Conservation (phyloP, 2,113 vertebrate species). For the Paralichthys olivaceus region DNA sequence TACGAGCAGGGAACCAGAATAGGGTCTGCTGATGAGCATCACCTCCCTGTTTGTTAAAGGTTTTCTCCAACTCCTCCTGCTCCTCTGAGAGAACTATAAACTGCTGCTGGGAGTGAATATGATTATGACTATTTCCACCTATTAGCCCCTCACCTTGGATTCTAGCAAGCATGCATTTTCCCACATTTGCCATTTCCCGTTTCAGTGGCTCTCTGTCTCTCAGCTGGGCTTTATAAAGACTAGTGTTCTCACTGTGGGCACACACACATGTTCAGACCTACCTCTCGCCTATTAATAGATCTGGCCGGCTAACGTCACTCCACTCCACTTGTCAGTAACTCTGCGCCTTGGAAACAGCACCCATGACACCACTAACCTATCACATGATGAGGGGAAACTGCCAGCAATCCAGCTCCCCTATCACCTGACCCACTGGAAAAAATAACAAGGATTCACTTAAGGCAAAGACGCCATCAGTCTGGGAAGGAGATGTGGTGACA, state of each 20-base stretch:
- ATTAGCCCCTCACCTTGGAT: background rate
- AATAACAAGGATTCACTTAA: slow-evolving; percentile 30
- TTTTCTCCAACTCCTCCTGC: background rate
- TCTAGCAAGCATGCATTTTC: background rate
- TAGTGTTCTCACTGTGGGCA: background rate
- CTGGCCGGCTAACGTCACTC: slow-evolving; percentile 43
- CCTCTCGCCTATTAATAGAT: slow-evolving; percentile 47
- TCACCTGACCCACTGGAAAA: slow-evolving; percentile 58
- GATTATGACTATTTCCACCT: background rate
- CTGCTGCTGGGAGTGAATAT: background rate
- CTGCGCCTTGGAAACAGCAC: slow-evolving; percentile 49
- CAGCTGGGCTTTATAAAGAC: slow-evolving; percentile 15
- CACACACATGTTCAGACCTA: slow-evolving; percentile 6
- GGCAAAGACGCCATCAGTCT: background rate
- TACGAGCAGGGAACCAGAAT: slow-evolving; percentile 16
- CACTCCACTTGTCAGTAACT: slow-evolving; percentile 40
- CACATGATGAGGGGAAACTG: slow-evolving; percentile 55
- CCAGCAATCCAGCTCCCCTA: slow-evolving; percentile 26
- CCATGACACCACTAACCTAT: slow-evolving; percentile 38
- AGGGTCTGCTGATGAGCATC: slow-evolving; percentile 20
- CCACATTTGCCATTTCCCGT: background rate
- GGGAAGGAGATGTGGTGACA: background rate
- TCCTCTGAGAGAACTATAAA: background rate
- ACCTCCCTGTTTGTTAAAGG: background rate
- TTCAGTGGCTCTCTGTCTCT: background rate